phyloP scores from a whole-genome alignment of 2,113 vertebrate species.

The Trichechus manatus region DNA sequence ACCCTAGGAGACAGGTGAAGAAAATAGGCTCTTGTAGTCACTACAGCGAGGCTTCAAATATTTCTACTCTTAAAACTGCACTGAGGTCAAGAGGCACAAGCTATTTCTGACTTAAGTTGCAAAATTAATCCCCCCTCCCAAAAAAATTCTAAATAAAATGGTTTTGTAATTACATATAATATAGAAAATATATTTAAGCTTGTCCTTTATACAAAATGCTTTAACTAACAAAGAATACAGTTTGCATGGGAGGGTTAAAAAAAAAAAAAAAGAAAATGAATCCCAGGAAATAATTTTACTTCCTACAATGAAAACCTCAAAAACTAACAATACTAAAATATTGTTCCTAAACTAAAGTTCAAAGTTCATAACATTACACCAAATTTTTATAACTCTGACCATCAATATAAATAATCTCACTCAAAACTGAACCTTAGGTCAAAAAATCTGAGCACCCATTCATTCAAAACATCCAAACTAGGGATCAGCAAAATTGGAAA shows the following conservation, averaged over 20 bases:
- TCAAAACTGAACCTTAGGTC: conserved; percentile 35
- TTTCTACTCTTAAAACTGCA: background rate
- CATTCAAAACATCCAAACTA: conserved; percentile 46
- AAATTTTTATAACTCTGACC: background rate
- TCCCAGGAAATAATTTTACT: conserved; percentile 30
- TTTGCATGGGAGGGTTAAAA: too few relatives aligned
- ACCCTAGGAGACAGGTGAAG: background rate
- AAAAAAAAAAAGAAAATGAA: background rate
- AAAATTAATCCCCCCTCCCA: background rate
- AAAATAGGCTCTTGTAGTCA: background rate
- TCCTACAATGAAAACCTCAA: conserved; percentile 38
- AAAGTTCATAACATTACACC: background rate
- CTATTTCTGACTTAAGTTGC: conserved; percentile 53
- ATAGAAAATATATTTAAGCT: conserved; percentile 30
- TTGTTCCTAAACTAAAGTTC: background rate
- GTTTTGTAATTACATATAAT: background rate
- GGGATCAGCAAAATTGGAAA: background rate
- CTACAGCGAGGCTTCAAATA: background rate
- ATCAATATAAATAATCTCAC: conserved; percentile 32
- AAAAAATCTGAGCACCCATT: background rate
- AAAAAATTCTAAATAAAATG: conserved; percentile 23
- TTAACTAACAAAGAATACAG: conserved; percentile 44
- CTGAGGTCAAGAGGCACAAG: background rate
- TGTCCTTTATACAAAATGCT: background rate
- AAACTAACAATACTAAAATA: conserved; percentile 14